Evolutionary conservation across 2,113 vertebrate species (phyloP), one percentile per base, ranked within the genome.

Genomic region (Mirounga angustirostris): DNA sequence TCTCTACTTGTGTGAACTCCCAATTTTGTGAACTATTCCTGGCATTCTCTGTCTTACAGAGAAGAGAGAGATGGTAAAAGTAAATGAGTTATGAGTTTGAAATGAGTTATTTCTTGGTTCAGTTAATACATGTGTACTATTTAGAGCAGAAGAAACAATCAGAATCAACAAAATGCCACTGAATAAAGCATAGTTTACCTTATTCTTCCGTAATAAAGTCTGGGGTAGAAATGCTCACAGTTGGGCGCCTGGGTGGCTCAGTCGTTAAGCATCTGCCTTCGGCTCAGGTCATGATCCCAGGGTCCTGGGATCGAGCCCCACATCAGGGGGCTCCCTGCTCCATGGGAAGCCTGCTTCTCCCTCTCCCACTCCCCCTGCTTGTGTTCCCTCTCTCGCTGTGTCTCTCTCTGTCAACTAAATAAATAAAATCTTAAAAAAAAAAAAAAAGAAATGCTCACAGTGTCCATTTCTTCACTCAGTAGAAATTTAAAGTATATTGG

Each of bases 61-160:
- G 81, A 91, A 87, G 10, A 90, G 18, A 54, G 33, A 30, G 5
- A 33, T 26, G 28, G 24, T 61, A 78, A 33, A 79, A 86, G 46
- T 50, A 50, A 92, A 80, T 30, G 58, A 59, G 12, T 63, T 84
- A 74, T 59, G 21, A 24, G 18, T 59, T 80, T 90, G 28, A 80
- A 93, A 86, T 30, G 54, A 97, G 36, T 80, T 89, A 73, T 65
- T 88, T 73, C 16, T 73, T 90, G 58, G n/a, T 69, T 69, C 58
- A 54, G 11, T 85, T 18, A n/a, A 26, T n/a, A 95, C 18, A 87
- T 13, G 15, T 22, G 8, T 40, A 69, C 65, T 90, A 63, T 92
- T 58, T 93, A 43, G 15, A n/a, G 14, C 12, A 43, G 63, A 92
- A 79, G 30, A 15, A 67, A 10, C 6, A 65, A 54, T 74, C 40